Evolutionary conservation across 2,113 vertebrate genomes (phyloP).

Genomic region (Sarotherodon lohbergeri): DNA sequence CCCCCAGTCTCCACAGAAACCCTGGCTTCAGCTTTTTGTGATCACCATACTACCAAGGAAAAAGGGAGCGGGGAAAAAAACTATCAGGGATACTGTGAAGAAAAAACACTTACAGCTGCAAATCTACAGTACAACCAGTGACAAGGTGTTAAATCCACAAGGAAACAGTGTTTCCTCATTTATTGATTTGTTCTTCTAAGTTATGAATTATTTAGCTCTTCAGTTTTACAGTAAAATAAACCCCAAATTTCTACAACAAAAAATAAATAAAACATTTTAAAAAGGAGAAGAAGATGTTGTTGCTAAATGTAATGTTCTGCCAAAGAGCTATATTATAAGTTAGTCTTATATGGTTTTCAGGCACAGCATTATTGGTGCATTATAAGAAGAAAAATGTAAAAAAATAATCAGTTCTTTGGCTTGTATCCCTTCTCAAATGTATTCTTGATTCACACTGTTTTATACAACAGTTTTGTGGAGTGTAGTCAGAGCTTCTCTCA

Average conservation of each 20-base stretch:
- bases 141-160: not conserved
- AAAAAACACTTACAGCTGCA: not conserved
- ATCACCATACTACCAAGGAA: not conserved
- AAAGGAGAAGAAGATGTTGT: not conserved
- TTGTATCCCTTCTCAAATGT: not conserved
- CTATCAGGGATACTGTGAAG: not conserved
- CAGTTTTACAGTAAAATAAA: not conserved
- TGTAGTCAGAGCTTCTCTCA: not conserved
- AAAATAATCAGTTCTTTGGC: not conserved
- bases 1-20: conserved; percentile 25
- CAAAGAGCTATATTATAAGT: not conserved
- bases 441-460: not conserved
- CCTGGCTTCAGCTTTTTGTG: not conserved
- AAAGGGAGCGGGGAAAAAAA: not conserved
- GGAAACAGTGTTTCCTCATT: not conserved
- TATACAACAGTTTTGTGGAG: not conserved
- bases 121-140: not conserved
- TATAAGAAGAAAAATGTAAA: not conserved
- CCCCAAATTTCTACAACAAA: not conserved
- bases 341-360: not conserved
- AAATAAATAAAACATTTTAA: not conserved
- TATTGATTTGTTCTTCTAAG: not conserved
- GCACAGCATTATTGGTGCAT: not conserved
- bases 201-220: not conserved
- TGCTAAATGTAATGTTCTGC: not conserved